Evolutionary conservation across 2,113 vertebrate species (phyloP).

Genomic region (Nipponia nippon): DNA sequence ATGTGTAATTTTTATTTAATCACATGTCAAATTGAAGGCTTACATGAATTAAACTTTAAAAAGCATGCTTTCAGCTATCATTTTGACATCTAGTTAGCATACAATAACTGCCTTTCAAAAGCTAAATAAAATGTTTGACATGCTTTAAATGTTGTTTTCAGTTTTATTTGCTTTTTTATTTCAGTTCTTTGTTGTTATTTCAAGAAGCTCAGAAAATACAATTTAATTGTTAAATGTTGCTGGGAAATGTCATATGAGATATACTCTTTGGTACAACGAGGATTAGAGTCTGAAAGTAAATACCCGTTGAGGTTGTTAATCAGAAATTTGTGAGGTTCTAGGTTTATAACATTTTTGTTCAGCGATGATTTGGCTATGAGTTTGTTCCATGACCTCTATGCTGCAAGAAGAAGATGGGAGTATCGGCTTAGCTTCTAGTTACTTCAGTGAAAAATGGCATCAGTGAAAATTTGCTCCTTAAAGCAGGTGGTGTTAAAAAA

Average conservation of each 20-base stretch:
- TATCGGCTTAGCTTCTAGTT: rapidly evolving
- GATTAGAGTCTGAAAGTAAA: constrained; percentile 1
- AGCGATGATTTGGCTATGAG: background rate
- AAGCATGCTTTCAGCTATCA: constrained; percentile 47
- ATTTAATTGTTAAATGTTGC: constrained; percentile 54
- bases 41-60: constrained; percentile 63
- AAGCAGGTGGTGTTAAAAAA: background rate
- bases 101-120: constrained; percentile 67
- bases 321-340: background rate
- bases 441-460: background rate
- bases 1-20: constrained; percentile 56
- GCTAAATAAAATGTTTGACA: constrained; percentile 59
- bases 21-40: constrained; percentile 43
- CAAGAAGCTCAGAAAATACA: constrained; percentile 41
- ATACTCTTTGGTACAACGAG: background rate
- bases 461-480: background rate
- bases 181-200: constrained; percentile 38
- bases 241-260: constrained; percentile 12
- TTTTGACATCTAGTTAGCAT: constrained; percentile 62
- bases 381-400: background rate
- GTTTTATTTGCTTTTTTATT: constrained; percentile 62
- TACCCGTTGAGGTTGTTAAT: background rate
- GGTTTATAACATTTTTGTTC: background rate
- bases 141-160: constrained; percentile 61
- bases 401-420: background rate